phyloP scores from a whole-genome alignment of 2,888 invertebrate genomes.

The Aleiodes testaceus region DNA sequence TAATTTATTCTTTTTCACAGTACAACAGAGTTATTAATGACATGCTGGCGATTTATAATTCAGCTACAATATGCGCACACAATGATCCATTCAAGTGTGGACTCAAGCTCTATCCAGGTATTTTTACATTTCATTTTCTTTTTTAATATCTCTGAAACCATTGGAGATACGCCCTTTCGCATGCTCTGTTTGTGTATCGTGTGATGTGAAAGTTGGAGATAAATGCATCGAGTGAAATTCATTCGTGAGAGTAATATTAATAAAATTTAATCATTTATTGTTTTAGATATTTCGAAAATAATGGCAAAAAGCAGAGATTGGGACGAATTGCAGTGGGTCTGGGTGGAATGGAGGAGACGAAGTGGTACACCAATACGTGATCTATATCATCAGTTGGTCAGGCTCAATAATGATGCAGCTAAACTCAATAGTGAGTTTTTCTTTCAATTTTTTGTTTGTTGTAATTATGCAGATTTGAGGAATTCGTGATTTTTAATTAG shows the following conservation, averaged over 20 bases:
- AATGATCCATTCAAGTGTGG: slow-evolving; percentile 90
- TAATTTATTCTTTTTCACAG: slow-evolving; percentile 74
- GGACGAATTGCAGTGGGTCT: slow-evolving; percentile 89
- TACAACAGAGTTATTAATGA: slow-evolving; percentile 91
- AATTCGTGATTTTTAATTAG: slow-evolving; percentile 73
- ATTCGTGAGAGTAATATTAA: background rate
- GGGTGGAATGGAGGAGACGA: slow-evolving; percentile 93
- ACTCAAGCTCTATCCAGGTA: slow-evolving; percentile 85
- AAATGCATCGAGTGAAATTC: slow-evolving; percentile 18
- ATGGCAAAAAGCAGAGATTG: slow-evolving; percentile 89
- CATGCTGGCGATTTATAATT: slow-evolving; percentile 90
- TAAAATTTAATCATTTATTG: slow-evolving; percentile 30
- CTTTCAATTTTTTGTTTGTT: slow-evolving; percentile 51
- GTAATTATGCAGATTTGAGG: background rate
- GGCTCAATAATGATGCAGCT: slow-evolving; percentile 87
- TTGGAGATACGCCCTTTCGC: slow-evolving; percentile 22
- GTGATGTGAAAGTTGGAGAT: slow-evolving; percentile 7
- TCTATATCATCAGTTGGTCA: slow-evolving; percentile 85
- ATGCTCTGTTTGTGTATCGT: background rate
- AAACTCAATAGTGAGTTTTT: slow-evolving; percentile 83
- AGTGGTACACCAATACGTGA: slow-evolving; percentile 87
- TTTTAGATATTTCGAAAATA: slow-evolving; percentile 75
- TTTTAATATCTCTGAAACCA: too few relatives aligned
- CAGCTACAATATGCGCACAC: slow-evolving; percentile 87
- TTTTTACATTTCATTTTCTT: slow-evolving; percentile 21